Evolutionary conservation across 2,888 invertebrate genomes (phyloP).

Genomic region (Xestia xanthographa): DNA sequence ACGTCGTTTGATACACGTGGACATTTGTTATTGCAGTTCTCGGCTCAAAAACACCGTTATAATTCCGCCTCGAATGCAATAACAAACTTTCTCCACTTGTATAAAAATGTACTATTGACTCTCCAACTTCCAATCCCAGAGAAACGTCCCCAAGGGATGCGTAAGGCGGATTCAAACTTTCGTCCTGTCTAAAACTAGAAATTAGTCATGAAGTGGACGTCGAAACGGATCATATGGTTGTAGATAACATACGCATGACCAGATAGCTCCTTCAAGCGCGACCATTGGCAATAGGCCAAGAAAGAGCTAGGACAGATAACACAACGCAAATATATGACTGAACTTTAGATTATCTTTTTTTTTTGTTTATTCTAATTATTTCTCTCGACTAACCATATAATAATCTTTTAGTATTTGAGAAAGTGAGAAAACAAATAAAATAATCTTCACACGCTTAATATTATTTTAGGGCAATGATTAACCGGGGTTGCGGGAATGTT

Average conservation of each 20-base stretch:
- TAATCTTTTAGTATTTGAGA: background rate
- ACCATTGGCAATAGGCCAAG: constrained; percentile 40
- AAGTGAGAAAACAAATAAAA: background rate
- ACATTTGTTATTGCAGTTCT: no score
- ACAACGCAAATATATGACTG: constrained; percentile 27
- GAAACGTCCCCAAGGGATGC: background rate
- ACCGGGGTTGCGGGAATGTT: no score
- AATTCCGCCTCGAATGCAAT: no score
- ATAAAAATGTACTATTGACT: no score
- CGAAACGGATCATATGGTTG: constrained; percentile 27
- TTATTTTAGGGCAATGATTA: background rate
- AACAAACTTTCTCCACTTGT: no score
- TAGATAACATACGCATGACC: constrained; percentile 29
- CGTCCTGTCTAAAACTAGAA: constrained; percentile 36
- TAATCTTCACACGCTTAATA: background rate
- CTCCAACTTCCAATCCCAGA: background rate
- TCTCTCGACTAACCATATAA: background rate
- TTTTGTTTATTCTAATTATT: background rate
- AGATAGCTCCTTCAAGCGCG: constrained; percentile 45
- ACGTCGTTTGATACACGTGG: no score
- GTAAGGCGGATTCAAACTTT: constrained; percentile 6
- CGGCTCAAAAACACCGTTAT: no score
- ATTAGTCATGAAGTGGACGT: constrained; percentile 44
- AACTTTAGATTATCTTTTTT: constrained; percentile 5
- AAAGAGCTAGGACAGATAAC: constrained; percentile 30